Conservation (phyloP, 2,888 invertebrate species). For the Caenorhabditis afra region DNA sequence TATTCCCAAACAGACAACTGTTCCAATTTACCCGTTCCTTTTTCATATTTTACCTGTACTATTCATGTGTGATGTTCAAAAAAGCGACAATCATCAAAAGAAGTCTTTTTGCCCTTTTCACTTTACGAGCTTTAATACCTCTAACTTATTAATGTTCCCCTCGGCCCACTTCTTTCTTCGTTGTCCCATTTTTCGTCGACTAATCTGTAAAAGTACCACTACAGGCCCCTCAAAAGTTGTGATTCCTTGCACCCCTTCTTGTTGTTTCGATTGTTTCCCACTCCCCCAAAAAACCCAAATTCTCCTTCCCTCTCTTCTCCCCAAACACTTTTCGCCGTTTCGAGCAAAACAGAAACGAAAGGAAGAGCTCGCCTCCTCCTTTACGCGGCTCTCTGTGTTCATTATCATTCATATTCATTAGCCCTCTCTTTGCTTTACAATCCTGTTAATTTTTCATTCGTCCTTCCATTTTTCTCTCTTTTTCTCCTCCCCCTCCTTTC, state of each 20-base stretch:
- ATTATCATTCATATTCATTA: conserved; percentile 7
- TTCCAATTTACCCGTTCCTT: background rate
- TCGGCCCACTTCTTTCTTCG: background rate
- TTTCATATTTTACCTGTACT: conserved; percentile 38
- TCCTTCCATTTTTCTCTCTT: background rate
- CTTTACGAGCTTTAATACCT: conserved; percentile 39
- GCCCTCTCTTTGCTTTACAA: conserved; percentile 6
- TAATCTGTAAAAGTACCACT: conserved; percentile 16
- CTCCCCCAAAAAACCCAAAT: conserved; percentile 4
- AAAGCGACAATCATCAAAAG: conserved; percentile 10
- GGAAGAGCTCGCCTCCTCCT: background rate
- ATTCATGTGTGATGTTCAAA: conserved; percentile 48
- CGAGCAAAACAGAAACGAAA: background rate
- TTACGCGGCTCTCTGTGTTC: background rate
- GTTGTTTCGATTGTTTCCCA: conserved; percentile 20
- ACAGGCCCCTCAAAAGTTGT: conserved; percentile 47
- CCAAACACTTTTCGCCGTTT: background rate
- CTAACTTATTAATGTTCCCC: conserved; percentile 41
- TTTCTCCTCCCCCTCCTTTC: background rate
- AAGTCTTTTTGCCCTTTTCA: conserved; percentile 22
- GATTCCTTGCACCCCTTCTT: conserved; percentile 19
- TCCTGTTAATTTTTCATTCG: conserved; percentile 5
- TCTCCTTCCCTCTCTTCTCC: background rate
- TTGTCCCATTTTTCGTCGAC: conserved; percentile 2
- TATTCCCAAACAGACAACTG: conserved; percentile 1